Evolutionary conservation across 2,797 vertebrate species (phyloP).

Genomic region (Ceryle rudis): DNA sequence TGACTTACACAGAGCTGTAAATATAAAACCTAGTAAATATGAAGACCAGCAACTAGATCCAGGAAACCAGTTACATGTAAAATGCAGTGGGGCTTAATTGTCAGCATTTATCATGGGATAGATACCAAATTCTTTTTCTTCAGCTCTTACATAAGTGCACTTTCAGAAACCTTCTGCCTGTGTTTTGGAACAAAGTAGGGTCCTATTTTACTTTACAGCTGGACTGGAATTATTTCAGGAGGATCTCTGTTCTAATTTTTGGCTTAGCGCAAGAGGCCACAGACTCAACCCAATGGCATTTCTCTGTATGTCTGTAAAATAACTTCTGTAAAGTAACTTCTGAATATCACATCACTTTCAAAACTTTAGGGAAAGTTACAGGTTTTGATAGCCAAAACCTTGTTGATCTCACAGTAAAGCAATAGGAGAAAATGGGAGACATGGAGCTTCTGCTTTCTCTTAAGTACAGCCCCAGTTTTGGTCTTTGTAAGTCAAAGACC

Average conservation of each 20-base stretch:
- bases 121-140: neutral
- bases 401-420: neutral
- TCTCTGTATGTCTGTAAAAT: neutral
- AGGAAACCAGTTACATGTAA: neutral
- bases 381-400: neutral
- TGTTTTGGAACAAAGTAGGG: neutral
- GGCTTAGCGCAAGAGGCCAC: neutral
- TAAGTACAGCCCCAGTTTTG: neutral
- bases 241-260: neutral
- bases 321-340: neutral
- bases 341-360: rapidly evolving
- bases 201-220: neutral
- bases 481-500: neutral
- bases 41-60: neutral
- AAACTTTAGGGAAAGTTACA: neutral
- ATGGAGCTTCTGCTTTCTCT: neutral
- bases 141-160: neutral
- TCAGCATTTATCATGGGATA: neutral
- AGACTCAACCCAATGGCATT: neutral
- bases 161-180: neutral
- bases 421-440: neutral
- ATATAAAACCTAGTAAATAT: neutral
- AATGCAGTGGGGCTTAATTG: neutral
- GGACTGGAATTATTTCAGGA: constrained; percentile 5
- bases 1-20: neutral